Percentiles rank a stretch among this genome's conserved stretches.
Evolutionary conservation across 2,113 vertebrate genomes (phyloP).

Genomic region (Melospiza melodia): DNA sequence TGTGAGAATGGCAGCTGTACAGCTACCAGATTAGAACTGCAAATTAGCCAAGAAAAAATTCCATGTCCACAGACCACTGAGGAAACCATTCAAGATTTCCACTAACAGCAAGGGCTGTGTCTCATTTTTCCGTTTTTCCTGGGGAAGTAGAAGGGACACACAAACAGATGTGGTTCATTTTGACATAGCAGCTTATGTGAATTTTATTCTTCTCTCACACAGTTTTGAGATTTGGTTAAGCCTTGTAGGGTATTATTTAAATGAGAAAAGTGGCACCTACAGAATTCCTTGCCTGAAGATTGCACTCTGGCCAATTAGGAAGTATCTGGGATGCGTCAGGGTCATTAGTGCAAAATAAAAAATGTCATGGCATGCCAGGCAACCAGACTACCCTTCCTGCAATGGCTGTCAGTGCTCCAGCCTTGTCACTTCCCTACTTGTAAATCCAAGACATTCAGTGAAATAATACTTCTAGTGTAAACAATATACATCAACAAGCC

Average conservation of each 20-base stretch:
- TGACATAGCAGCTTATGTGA: background rate
- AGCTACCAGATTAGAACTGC: conserved; percentile 36
- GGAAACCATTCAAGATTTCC: background rate
- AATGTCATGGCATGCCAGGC: conserved; percentile 23
- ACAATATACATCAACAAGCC: conserved; percentile 26
- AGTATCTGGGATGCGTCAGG: background rate
- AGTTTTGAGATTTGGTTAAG: background rate
- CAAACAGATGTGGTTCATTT: background rate
- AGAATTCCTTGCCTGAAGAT: background rate
- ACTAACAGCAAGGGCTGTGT: background rate
- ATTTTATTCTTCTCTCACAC: background rate
- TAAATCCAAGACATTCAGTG: conserved; percentile 25
- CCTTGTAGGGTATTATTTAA: background rate
- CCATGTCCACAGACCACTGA: background rate
- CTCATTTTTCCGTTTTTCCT: background rate
- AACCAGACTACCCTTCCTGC: conserved; percentile 29
- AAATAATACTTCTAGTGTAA: conserved; percentile 58
- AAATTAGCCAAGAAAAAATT: background rate
- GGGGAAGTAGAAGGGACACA: background rate
- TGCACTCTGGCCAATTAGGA: background rate
- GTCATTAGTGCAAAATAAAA: conserved; percentile 60
- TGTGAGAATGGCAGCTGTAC: background rate
- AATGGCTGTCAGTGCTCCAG: conserved; percentile 19
- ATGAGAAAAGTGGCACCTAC: background rate
- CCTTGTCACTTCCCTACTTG: conserved; percentile 33